A percentile compares a stretch with the other conserved stretches of the same genome.
These are phyloP conservation scores for Chaenodraco wilsoni DNA, from an alignment of 2,797 vertebrate species.

Conservation along the genomic window DNA sequence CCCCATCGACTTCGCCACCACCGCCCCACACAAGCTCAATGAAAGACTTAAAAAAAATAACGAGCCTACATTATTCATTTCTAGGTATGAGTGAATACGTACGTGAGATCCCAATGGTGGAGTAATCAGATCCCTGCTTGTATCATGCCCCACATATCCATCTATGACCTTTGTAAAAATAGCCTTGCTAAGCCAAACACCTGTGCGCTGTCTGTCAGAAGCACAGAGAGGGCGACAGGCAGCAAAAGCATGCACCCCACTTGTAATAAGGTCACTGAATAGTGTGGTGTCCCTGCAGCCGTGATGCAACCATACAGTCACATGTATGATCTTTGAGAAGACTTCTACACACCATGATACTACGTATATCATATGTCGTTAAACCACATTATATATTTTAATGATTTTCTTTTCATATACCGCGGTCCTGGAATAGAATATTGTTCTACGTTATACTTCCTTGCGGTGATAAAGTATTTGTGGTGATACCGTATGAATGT, in stretches of 20 bases:
- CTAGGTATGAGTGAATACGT: background rate
- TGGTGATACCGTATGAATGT: background rate
- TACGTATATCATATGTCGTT: background rate
- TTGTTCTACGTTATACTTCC: background rate
- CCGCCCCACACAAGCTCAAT: background rate
- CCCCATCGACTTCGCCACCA: too few species aligned
- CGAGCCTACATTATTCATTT: background rate
- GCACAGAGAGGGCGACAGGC: slow-evolving; percentile 21
- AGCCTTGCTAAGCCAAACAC: slow-evolving; percentile 71
- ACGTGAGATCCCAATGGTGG: background rate
- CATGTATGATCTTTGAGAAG: slow-evolving; percentile 21
- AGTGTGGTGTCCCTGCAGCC: slow-evolving; percentile 1
- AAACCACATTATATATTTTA: background rate
- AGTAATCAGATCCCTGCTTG: slow-evolving; percentile 51
- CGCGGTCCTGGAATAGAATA: background rate
- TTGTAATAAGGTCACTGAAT: slow-evolving; percentile 51
- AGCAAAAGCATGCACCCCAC: slow-evolving; percentile 14
- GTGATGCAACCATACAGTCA: slow-evolving; percentile 31
- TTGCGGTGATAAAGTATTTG: background rate
- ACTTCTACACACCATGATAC: background rate
- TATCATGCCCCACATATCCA: slow-evolving; percentile 30
- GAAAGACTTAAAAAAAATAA: background rate
- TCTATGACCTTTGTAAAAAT: slow-evolving; percentile 78
- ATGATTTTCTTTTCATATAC: background rate
- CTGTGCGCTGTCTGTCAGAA: slow-evolving; percentile 78